These are phyloP conservation scores for Hipposideros larvatus DNA, from an alignment of 2,797 vertebrate species.

Conservation along the genomic window DNA sequence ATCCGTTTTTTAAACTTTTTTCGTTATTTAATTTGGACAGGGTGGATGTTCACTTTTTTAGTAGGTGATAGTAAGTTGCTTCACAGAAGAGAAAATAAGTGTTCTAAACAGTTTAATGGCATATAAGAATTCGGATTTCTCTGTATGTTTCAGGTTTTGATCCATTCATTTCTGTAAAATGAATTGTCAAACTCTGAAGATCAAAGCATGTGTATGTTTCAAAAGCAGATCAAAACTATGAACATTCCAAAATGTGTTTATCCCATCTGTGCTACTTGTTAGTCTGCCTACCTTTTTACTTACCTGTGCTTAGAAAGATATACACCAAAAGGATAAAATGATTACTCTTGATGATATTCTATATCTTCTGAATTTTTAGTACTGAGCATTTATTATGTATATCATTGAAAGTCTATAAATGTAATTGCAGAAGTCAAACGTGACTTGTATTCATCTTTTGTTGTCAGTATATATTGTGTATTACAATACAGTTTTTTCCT, in stretches of 20 bases:
- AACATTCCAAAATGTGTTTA: neutral
- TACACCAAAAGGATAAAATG: too few relatives aligned
- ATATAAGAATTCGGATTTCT: neutral
- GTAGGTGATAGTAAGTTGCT: neutral
- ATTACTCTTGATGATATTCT: neutral
- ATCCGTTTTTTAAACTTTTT: neutral
- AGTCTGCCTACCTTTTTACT: neutral
- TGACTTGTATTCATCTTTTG: too few relatives aligned
- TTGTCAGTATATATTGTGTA: too few relatives aligned
- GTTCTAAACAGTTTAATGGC: neutral
- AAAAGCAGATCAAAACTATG: neutral
- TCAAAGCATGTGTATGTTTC: neutral
- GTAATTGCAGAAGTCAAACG: too few relatives aligned
- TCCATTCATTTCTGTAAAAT: neutral
- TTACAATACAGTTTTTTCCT: too few relatives aligned
- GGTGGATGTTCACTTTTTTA: neutral
- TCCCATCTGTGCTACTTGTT: neutral
- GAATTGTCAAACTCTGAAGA: neutral
- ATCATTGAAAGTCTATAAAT: neutral
- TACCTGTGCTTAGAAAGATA: neutral
- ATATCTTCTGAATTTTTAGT: slow-evolving; percentile 31
- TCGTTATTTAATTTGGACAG: neutral
- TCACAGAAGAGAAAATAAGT: neutral
- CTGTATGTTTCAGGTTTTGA: neutral
- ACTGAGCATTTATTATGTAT: neutral